These are phyloP conservation scores for Varecia variegata DNA, from an alignment of 2,797 vertebrate species.

Conservation along the genomic window DNA sequence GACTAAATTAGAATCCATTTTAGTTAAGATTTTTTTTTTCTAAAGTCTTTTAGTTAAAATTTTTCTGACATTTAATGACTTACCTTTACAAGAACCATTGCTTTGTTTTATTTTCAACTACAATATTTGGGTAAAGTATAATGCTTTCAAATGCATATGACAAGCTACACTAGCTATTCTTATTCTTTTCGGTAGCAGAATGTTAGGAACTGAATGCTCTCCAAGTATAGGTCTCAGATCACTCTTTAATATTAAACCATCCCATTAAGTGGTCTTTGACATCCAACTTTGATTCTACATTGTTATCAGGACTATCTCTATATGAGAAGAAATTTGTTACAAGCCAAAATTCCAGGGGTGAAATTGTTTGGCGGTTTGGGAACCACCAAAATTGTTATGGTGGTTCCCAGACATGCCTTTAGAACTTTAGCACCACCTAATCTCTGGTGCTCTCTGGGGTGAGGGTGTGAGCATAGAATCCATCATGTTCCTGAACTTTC, in stretches of 20 bases:
- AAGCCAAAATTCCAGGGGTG: neutral
- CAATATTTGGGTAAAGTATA: neutral
- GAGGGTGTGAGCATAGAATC: neutral
- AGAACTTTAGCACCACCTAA: neutral
- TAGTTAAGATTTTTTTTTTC: neutral
- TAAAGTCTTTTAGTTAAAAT: neutral
- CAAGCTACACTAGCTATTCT: neutral
- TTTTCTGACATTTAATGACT: neutral
- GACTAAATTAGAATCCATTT: neutral
- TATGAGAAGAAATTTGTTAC: neutral
- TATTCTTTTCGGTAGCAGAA: neutral
- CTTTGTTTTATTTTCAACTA: neutral
- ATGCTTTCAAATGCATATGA: neutral
- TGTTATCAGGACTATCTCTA: neutral
- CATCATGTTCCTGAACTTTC: neutral
- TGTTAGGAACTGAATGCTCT: neutral
- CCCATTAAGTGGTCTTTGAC: neutral
- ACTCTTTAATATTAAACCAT: neutral
- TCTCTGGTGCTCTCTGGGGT: neutral
- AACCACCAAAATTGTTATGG: neutral
- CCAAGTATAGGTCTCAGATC: neutral
- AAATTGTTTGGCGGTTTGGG: too few relatives aligned
- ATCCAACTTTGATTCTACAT: neutral
- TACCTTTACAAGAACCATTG: neutral
- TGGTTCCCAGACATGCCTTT: neutral